A percentile compares a stretch with the other conserved stretches of the same genome.
Evolutionary conservation across 2,113 vertebrate species (phyloP).

Genomic region (Alexandromys fortis): DNA sequence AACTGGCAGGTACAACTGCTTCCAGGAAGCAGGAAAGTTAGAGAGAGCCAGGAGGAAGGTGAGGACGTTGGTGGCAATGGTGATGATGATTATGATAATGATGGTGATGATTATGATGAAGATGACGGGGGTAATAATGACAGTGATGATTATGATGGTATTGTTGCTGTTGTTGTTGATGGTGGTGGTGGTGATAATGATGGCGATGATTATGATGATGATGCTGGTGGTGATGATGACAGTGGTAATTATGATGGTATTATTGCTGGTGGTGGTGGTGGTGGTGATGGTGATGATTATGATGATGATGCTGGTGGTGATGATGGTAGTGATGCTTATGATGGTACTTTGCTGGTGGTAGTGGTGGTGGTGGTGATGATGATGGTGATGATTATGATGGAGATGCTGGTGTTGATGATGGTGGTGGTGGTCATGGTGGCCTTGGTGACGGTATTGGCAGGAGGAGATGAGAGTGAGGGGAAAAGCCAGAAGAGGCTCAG

Average conservation of each 20-base stretch:
- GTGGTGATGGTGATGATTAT: too few species aligned
- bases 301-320: too few species aligned
- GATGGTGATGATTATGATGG: not conserved
- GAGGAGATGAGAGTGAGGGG: not conserved
- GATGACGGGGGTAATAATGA: not conserved
- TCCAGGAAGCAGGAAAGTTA: not conserved
- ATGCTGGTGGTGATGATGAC: not conserved
- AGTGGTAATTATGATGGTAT: fast-evolving
- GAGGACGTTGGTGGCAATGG: not conserved
- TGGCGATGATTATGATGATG: not conserved
- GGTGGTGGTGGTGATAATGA: fast-evolving
- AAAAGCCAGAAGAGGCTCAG: not conserved
- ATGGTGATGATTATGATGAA: not conserved
- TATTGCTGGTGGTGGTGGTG: too few species aligned
- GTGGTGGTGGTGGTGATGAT: not conserved
- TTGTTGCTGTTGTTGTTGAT: not conserved
- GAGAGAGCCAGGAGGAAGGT: not conserved
- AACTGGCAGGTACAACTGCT: not conserved
- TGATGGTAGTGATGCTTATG: too few species aligned
- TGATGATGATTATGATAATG: not conserved
- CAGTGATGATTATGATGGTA: not conserved
- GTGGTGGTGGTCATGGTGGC: not conserved
- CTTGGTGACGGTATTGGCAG: not conserved
- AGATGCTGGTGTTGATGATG: not conserved
- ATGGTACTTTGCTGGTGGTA: not conserved